Evolutionary conservation across 2,888 invertebrate species (phyloP).

Genomic region (Chromoteleia sp.): DNA sequence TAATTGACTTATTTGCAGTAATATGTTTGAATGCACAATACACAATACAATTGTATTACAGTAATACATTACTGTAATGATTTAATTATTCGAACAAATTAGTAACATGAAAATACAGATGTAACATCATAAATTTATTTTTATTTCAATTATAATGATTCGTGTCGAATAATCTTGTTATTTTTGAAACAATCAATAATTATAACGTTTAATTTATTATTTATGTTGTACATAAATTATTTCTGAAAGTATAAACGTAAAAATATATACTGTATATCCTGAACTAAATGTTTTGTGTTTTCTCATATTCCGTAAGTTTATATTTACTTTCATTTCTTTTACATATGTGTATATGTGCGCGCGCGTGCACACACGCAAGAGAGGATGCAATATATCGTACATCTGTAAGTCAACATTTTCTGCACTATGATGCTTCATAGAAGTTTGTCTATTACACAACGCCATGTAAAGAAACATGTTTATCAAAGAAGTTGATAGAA

Average conservation of each 20-base stretch:
- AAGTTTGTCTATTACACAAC: conserved; percentile 17
- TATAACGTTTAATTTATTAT: conserved; percentile 4
- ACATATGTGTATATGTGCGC: conserved; percentile 4
- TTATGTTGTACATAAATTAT: neutral
- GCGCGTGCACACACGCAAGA: conserved; percentile 20
- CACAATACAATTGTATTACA: too few species aligned
- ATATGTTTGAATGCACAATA: too few species aligned
- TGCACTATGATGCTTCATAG: conserved; percentile 8
- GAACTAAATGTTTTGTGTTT: conserved; percentile 16
- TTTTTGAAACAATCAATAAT: neutral
- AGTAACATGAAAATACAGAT: too few species aligned
- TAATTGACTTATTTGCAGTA: too few species aligned
- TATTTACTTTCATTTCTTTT: conserved; percentile 28
- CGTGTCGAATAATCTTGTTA: neutral
- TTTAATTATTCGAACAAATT: too few species aligned
- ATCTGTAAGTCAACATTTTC: conserved; percentile 36
- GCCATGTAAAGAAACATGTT: neutral
- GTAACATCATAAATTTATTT: neutral
- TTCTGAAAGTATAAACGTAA: neutral
- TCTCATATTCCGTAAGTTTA: conserved; percentile 11
- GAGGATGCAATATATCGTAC: conserved; percentile 24
- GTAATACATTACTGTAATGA: too few species aligned
- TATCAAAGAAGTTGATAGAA: neutral
- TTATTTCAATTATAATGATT: neutral
- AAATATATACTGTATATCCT: neutral